A percentile compares a stretch with the other conserved stretches of the same genome.
Conservation (phyloP, 2,113 vertebrate species). For the Gambusia affinis region DNA sequence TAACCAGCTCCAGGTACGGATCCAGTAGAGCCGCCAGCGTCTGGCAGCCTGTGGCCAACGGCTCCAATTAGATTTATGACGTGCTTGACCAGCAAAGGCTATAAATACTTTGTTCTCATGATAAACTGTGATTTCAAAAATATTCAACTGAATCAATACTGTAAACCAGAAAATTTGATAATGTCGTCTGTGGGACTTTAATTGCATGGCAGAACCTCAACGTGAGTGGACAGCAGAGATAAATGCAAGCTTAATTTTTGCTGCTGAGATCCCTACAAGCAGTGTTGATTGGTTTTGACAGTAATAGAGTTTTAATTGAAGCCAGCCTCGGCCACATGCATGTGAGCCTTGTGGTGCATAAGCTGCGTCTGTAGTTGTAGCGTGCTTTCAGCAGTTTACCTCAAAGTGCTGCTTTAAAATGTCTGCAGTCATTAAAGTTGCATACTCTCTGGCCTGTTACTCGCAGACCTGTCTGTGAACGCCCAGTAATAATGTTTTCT, state of each 20-base stretch:
- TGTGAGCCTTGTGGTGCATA: slow-evolving; percentile 56
- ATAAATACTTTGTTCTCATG: slow-evolving; percentile 70
- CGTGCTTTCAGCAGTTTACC: slow-evolving; percentile 57
- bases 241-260: slow-evolving; percentile 71
- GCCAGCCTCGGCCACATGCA: slow-evolving; percentile 66
- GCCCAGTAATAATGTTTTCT: slow-evolving; percentile 40
- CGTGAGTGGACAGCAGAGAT: slow-evolving; percentile 55
- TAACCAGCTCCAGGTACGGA: slow-evolving; percentile 61
- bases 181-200: slow-evolving; percentile 73
- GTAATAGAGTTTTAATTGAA: slow-evolving; percentile 77
- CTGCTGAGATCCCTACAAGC: slow-evolving; percentile 53
- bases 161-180: slow-evolving; percentile 74
- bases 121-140: slow-evolving; percentile 73
- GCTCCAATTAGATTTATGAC: slow-evolving; percentile 67
- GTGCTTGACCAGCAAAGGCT: slow-evolving; percentile 55
- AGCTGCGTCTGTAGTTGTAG: slow-evolving; percentile 57
- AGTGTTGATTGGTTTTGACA: slow-evolving; percentile 77
- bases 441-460: slow-evolving; percentile 41
- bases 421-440: slow-evolving; percentile 59
- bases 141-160: slow-evolving; percentile 73
- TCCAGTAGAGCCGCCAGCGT: slow-evolving; percentile 45
- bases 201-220: slow-evolving; percentile 63
- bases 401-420: slow-evolving; percentile 65
- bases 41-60: slow-evolving; percentile 55
- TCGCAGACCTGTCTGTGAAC: slow-evolving; percentile 34